Conservation (phyloP, 2,888 invertebrate genomes). For the Morpho achilles region DNA sequence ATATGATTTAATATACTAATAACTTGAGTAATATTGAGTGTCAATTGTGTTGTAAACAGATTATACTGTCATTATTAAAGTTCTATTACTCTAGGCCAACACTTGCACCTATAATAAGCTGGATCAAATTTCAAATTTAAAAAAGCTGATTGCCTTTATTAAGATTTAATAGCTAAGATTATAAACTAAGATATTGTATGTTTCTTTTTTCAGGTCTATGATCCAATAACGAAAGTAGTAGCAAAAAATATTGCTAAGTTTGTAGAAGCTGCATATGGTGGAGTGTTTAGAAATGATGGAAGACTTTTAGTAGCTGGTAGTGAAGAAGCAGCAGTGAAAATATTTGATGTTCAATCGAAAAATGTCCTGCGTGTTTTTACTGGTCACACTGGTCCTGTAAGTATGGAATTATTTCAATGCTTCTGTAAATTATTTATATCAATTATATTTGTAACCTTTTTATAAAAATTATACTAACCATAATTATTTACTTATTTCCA, state of each 20-base stretch:
- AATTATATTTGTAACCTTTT: constrained; percentile 4
- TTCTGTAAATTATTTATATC: background rate
- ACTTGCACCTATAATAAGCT: no score
- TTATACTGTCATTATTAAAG: no score
- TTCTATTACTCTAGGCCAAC: no score
- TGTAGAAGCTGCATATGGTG: constrained; percentile 91
- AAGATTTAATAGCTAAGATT: background rate
- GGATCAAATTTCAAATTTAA: no score
- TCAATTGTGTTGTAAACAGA: no score
- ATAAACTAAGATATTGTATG: no score
- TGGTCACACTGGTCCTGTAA: constrained; percentile 87
- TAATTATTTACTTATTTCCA: constrained; percentile 37
- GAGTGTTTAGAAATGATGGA: constrained; percentile 89
- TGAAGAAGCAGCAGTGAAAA: constrained; percentile 90
- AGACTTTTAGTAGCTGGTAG: constrained; percentile 92
- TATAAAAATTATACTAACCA: background rate
- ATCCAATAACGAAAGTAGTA: constrained; percentile 90
- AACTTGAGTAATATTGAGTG: no score
- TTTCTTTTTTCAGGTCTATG: constrained; percentile 83
- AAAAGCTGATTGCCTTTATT: background rate
- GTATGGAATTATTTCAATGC: constrained; percentile 28
- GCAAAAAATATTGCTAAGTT: constrained; percentile 90
- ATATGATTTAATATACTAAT: no score
- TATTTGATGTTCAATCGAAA: constrained; percentile 93
- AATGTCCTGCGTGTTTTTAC: constrained; percentile 90